Evolutionary conservation across 2,113 vertebrate genomes (phyloP).

Genomic region (Carlito syrichta): DNA sequence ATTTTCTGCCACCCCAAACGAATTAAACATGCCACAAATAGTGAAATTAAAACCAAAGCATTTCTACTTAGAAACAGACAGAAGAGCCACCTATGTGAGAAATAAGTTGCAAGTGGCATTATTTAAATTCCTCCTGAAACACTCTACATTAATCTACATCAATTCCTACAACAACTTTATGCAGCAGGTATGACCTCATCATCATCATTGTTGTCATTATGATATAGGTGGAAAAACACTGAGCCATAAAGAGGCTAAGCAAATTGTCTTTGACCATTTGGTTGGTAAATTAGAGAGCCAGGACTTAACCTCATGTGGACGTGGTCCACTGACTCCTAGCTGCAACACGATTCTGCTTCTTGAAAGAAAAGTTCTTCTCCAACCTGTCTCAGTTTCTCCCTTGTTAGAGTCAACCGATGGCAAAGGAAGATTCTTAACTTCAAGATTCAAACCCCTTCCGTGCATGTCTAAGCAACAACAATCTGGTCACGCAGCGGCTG

Average conservation of each 20-base stretch:
- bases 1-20: not conserved
- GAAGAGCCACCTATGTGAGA: not conserved
- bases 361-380: not conserved
- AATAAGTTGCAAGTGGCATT: not conserved
- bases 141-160: not conserved
- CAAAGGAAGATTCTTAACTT: not conserved
- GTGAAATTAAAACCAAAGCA: not conserved
- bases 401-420: not conserved
- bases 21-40: not conserved
- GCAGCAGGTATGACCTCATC: not conserved
- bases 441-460: not conserved
- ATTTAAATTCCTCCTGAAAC: not conserved
- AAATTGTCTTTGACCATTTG: not conserved
- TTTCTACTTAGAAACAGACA: not conserved
- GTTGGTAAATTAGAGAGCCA: not conserved
- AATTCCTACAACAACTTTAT: not conserved
- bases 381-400: not conserved
- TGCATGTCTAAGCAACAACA: not conserved
- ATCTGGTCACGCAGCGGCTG: not conserved
- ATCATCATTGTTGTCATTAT: not conserved
- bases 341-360: not conserved
- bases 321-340: not conserved
- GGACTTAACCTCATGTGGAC: not conserved
- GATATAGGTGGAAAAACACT: not conserved
- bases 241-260: not conserved